phyloP scores from a whole-genome alignment of 2,113 vertebrate species.

The Anhinga rufa region DNA sequence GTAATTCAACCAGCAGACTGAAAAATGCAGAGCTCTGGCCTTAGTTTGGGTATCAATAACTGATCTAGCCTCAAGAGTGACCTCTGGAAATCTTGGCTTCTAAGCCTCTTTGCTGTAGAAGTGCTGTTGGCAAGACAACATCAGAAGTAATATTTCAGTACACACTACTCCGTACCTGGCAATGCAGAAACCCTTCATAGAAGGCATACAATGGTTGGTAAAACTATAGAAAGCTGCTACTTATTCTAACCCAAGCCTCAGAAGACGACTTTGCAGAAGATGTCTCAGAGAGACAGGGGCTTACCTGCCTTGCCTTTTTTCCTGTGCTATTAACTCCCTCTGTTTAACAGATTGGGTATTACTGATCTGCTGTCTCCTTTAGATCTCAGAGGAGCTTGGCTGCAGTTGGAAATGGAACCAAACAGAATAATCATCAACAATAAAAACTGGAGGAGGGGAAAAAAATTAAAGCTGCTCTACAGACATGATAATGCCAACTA shows the following conservation, averaged over 20 bases:
- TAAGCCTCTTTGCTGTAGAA: background rate
- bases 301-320: background rate
- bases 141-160: background rate
- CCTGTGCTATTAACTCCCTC: background rate
- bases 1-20: background rate
- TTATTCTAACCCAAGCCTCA: background rate
- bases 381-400: background rate
- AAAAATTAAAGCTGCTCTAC: background rate
- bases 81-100: background rate
- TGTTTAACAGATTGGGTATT: background rate
- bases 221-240: background rate
- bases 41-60: background rate
- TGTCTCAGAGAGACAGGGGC: background rate
- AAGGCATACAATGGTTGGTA: background rate
- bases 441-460: background rate
- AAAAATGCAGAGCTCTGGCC: background rate
- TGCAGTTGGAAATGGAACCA: background rate
- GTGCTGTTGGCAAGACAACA: background rate
- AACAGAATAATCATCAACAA: background rate
- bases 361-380: background rate
- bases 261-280: background rate
- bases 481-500: background rate
- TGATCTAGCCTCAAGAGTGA: background rate
- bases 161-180: background rate
- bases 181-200: background rate